Evolutionary conservation across 1,140 invertebrate species (phyloP), one percentile per base, ranked within the genome.

Genomic region (Ylistrum balloti): DNA sequence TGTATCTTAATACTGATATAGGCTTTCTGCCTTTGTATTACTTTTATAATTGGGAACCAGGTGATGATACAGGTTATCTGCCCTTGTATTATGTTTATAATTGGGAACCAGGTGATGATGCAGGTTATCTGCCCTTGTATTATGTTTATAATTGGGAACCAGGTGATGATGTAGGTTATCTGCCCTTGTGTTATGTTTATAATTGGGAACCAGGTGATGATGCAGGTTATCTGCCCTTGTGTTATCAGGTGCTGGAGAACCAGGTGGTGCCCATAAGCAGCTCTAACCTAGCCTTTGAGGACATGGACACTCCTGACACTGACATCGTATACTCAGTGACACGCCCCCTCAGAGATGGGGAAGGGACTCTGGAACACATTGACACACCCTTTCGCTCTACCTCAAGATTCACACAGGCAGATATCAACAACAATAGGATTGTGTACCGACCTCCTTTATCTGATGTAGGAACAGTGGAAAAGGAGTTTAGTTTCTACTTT

Each of bases 351-450:
- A 87, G 85, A 5, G 85, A 91, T 20, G 92, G 89, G 22, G 93
- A 95, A 28, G 95, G 95, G 33, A 92, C 90, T 34, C 41, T 95
- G 7, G 94, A 95, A 87, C 92, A 95, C 89, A 90, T 93, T 2
- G 92, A 94, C 33, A 90, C 88, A 33, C 95, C 94, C 15, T 94
- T 95, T 86, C 89, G 89, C 34, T 89, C 92, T 15, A 91, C 94
- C n/a, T 86, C 91, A 28, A 88, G 89, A 20, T 95, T 95, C 86
- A 94, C 94, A 28, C 95, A 95, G 89, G 92, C 92, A 38, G 95
- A 95, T 88, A 91, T 95, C 86, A 94, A 94, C 90, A 91, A 93
- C 17, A 93, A 94, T 38, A 92, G 89, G 32, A 93, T 95, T n/a
- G 87, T 95, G 10, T 95, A 95, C 91, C 89, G 94, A 90, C 94